phyloP scores from a whole-genome alignment of 92 coral and sea anemone genomes.

The Pocillopora meandrina region DNA sequence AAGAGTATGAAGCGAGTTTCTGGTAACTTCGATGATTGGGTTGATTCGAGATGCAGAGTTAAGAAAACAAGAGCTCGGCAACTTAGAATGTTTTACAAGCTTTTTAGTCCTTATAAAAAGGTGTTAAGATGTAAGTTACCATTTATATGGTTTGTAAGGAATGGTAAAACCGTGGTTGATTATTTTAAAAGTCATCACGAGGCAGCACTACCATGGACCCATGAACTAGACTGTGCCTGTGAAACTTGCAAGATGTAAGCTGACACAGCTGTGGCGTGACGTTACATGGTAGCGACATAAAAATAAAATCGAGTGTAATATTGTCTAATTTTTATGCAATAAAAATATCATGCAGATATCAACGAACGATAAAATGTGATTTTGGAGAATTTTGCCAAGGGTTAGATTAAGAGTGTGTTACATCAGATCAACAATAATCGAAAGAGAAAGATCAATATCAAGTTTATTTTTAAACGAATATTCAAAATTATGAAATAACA shows the following conservation, averaged over 20 bases:
- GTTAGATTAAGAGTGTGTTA: too few species aligned
- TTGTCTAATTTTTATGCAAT: too few species aligned
- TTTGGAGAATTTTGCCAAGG: too few species aligned
- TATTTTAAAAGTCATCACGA: background rate
- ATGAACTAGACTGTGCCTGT: background rate
- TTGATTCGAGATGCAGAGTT: conserved; percentile 30
- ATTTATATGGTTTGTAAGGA: conserved; percentile 39
- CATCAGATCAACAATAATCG: too few species aligned
- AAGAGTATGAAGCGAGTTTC: conserved; percentile 10
- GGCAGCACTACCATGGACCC: background rate
- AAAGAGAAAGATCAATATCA: too few species aligned
- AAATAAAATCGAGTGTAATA: too few species aligned
- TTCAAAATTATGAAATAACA: too few species aligned
- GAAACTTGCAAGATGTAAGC: background rate
- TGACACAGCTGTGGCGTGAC: background rate
- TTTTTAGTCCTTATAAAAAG: conserved; percentile 34
- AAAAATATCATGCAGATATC: too few species aligned
- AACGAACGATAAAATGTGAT: too few species aligned
- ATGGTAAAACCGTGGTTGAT: background rate
- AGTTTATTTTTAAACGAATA: too few species aligned
- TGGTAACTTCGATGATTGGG: conserved; percentile 54
- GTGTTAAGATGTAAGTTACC: conserved; percentile 44
- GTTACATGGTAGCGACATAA: background rate
- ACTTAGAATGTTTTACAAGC: conserved; percentile 29
- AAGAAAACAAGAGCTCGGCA: conserved; percentile 52